Conservation (phyloP, 37 sponge, comb jelly and placozoan species). For the Oscarella lobularis region DNA sequence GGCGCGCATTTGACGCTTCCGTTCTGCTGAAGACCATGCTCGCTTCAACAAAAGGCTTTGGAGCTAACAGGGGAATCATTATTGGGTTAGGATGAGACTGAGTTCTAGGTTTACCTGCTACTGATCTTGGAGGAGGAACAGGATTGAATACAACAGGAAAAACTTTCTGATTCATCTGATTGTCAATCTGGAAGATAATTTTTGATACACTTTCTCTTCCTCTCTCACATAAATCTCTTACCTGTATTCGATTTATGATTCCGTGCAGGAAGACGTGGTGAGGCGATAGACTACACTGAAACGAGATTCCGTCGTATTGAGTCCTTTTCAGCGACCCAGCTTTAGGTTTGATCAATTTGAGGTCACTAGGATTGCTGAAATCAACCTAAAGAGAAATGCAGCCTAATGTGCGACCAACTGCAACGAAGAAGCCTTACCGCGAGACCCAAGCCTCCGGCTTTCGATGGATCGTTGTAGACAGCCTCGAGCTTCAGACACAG, state of each 20-base stretch:
- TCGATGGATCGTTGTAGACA: neutral
- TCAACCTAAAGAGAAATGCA: too few species aligned
- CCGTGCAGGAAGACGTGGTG: neutral
- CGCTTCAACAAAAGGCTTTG: constrained; percentile 81
- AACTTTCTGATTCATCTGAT: neutral
- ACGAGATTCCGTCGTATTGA: neutral
- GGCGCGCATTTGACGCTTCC: constrained; percentile 28
- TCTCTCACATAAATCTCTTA: neutral
- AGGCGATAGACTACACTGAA: neutral
- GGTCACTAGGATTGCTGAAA: neutral
- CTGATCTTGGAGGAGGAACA: neutral
- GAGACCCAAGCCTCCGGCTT: neutral
- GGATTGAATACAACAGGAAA: neutral
- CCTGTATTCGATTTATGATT: neutral
- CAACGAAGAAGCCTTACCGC: neutral
- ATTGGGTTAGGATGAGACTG: neutral
- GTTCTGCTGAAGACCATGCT: constrained; percentile 49
- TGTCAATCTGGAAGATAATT: constrained; percentile 3
- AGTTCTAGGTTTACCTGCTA: neutral
- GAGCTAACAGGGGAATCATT: constrained; percentile 4
- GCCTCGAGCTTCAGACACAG: neutral
- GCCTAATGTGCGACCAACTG: too few species aligned
- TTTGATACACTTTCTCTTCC: neutral
- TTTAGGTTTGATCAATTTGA: neutral
- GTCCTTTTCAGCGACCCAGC: neutral